phyloP scores from a whole-genome alignment of 2,113 vertebrate species.

The Hucho hucho region DNA sequence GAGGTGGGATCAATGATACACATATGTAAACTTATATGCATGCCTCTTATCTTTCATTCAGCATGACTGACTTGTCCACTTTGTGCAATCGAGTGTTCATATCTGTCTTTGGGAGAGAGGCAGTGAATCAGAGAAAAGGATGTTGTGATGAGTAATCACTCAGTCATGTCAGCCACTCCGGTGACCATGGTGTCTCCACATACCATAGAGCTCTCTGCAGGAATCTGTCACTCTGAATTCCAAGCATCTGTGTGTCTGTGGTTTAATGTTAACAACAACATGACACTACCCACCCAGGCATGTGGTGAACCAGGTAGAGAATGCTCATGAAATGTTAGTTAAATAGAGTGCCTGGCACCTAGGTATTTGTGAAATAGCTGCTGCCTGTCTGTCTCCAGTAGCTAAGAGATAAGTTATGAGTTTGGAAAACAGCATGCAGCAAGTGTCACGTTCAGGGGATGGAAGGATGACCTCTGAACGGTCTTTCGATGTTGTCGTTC shows the following conservation, averaged over 20 bases:
- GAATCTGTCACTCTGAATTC: not conserved
- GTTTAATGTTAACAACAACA: not conserved
- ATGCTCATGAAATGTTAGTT: not conserved
- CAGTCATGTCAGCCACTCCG: not conserved
- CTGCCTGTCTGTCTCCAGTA: not conserved
- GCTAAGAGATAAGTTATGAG: not conserved
- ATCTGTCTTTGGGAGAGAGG: slow-evolving; percentile 11
- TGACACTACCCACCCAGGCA: not conserved
- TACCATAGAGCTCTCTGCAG: slow-evolving; percentile 33
- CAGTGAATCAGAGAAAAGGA: slow-evolving; percentile 20
- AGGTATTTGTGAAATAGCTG: not conserved
- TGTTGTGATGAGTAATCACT: slow-evolving; percentile 7
- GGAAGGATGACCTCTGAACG: slow-evolving; percentile 55
- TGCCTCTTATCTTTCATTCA: not conserved
- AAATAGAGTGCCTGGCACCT: not conserved
- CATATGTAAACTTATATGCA: slow-evolving; percentile 11
- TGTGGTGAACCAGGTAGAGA: not conserved
- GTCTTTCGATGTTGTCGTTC: slow-evolving; percentile 7
- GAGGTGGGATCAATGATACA: not conserved
- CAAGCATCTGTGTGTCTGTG: not conserved
- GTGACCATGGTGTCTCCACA: slow-evolving; percentile 2
- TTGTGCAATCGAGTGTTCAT: slow-evolving; percentile 3
- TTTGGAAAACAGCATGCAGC: slow-evolving; percentile 13
- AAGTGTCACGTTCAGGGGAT: slow-evolving; percentile 30
- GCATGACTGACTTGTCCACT: slow-evolving; percentile 5